Evolutionary conservation across 1,140 invertebrate genomes (phyloP), one percentile per base, ranked within the genome.

Genomic region (Marisa cornuarietis): DNA sequence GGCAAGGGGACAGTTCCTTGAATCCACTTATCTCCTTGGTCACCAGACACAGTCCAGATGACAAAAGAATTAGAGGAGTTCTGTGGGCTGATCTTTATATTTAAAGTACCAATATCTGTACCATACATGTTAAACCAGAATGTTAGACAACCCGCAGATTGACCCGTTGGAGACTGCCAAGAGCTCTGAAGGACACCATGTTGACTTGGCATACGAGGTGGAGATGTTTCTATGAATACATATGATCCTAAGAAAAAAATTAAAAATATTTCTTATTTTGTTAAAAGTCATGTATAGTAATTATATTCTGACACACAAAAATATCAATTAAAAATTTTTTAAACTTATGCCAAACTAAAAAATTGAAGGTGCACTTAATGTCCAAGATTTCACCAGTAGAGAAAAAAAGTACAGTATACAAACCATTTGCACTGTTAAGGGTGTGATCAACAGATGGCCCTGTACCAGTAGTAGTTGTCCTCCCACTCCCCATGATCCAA

Each of bases 101-200:
- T 83, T 4, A 91, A 81, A 18, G 82, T 84, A 20, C 90, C 90
- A 71, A 90, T 86, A 65, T 63, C 85, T 49, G 54, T 71, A 18
- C 95, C 95, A 85, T 93, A 95, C 95, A 96, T 96, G 85, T 96
- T 95, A 85, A 92, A 94, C 92, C 93, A 96, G 87, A 82, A 82
- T 54, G 42, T 82, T 58, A 82, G 62, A 76, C 63, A 71, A 66
- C 52, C 61, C 49, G 66, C 10, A 77, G 79, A 22, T 83, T 77
- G 9, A 71, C 76, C 63, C 84, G 80, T 24, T 54, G 22, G 18
- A 18, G 42, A 51, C 63, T 51, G 68, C 62, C 80, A 83, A 20
- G 83, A 85, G 72, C 88, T 90, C 65, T 86, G 85, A 8, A 91
- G 79, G 20, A 86, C 76, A 0, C 87, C 87, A 69, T 79, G 75